phyloP scores from a whole-genome alignment of 2,888 invertebrate genomes.

The Zootermopsis nevadensis region DNA sequence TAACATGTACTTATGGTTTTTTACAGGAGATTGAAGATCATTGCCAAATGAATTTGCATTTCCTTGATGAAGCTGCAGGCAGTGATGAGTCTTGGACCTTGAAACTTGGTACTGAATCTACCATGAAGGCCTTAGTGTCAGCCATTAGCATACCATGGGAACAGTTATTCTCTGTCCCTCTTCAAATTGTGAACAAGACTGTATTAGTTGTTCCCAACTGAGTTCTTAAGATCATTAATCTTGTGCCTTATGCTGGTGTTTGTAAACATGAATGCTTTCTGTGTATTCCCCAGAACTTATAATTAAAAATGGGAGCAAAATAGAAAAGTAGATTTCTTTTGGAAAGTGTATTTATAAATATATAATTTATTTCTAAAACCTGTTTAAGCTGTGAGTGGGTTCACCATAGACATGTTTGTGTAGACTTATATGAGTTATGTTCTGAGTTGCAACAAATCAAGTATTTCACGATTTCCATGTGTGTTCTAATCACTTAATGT shows the following conservation, averaged over 20 bases:
- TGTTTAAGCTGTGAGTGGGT: background rate
- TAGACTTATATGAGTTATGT: background rate
- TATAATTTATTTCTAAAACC: background rate
- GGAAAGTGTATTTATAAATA: no score
- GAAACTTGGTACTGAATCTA: slow-evolving; percentile 63
- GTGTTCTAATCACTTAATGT: no score
- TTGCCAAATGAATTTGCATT: slow-evolving; percentile 63
- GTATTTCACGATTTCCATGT: background rate
- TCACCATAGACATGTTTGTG: background rate
- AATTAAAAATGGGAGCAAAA: background rate
- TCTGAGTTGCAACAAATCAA: background rate
- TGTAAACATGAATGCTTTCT: background rate
- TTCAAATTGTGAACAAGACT: slow-evolving; percentile 59
- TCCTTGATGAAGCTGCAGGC: slow-evolving; percentile 66
- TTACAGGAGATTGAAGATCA: slow-evolving; percentile 58
- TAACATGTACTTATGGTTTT: background rate
- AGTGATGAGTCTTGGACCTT: slow-evolving; percentile 66
- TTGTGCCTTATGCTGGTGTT: background rate
- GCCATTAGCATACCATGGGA: slow-evolving; percentile 68
- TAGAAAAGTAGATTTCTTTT: no score
- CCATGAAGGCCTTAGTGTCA: slow-evolving; percentile 64
- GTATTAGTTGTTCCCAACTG: background rate
- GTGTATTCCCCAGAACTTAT: background rate
- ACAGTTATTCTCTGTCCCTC: slow-evolving; percentile 67
- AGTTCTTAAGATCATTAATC: background rate